Evolutionary conservation across 2,113 vertebrate genomes (phyloP).

Genomic region (Malurus cyaneus): DNA sequence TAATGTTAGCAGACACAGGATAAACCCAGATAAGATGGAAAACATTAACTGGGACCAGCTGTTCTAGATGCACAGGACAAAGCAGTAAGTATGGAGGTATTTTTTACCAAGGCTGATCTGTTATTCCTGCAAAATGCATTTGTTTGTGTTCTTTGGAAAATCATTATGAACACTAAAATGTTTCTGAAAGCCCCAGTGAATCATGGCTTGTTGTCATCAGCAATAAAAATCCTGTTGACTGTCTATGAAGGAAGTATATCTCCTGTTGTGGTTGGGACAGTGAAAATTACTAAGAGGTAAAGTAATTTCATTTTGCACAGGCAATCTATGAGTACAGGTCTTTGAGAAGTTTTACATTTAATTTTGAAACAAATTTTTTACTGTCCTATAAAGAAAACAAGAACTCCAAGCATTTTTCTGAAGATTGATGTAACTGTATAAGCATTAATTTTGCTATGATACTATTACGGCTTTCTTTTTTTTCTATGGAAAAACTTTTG

Average conservation of each 20-base stretch:
- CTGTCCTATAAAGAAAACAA: not conserved
- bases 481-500: not conserved
- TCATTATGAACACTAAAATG: not conserved
- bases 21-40: slow-evolving; percentile 4
- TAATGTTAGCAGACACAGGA: not conserved
- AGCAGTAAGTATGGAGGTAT: not conserved
- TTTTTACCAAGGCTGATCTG: not conserved
- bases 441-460: not conserved
- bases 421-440: not conserved
- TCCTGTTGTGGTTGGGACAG: not conserved
- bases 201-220: not conserved
- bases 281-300: not conserved
- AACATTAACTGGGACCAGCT: not conserved
- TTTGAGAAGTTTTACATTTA: not conserved
- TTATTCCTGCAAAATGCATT: not conserved
- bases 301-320: not conserved
- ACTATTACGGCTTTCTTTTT: not conserved
- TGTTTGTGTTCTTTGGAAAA: slow-evolving; percentile 17
- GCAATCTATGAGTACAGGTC: not conserved
- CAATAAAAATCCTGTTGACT: not conserved
- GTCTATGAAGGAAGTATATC: not conserved
- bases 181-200: slow-evolving; percentile 4
- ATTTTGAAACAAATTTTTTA: not conserved
- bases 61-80: not conserved
- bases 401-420: not conserved